These are phyloP conservation scores for Conus betulinus DNA, from an alignment of 1,140 invertebrate species.

Conservation along the genomic window DNA sequence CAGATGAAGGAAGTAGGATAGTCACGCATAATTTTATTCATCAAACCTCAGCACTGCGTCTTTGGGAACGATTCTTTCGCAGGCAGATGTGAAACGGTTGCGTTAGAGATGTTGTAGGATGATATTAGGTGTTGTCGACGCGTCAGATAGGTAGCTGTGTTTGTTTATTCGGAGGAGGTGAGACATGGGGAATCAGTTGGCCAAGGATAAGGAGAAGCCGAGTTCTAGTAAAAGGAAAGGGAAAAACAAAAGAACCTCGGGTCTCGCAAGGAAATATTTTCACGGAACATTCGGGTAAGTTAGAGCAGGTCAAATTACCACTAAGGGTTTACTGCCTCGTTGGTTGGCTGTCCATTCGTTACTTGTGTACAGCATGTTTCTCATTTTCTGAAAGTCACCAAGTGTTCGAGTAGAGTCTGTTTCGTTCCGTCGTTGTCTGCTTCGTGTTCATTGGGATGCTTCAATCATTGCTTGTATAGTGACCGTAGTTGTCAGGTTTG, in stretches of 20 bases:
- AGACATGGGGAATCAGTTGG: conserved; percentile 59
- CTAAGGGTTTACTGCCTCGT: not conserved
- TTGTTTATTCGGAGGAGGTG: conserved; percentile 18
- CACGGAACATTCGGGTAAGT: conserved; percentile 49
- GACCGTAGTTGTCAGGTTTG: no score
- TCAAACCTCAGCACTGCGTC: not conserved
- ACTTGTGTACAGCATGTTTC: not conserved
- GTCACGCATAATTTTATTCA: conserved; percentile 34
- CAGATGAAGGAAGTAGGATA: conserved; percentile 56
- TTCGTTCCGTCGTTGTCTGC: not conserved
- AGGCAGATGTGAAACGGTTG: conserved; percentile 5
- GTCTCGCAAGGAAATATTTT: conserved; percentile 34
- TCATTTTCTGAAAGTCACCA: not conserved
- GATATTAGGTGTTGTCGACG: conserved; percentile 23
- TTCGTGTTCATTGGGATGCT: not conserved
- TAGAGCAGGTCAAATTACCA: not conserved
- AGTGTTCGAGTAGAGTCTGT: not conserved
- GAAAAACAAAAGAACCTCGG: conserved; percentile 57
- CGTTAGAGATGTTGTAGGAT: conserved; percentile 46
- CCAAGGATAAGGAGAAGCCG: conserved; percentile 48
- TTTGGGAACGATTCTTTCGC: conserved; percentile 25
- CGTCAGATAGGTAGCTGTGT: conserved; percentile 36
- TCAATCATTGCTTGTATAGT: no score
- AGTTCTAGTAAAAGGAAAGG: conserved; percentile 52
- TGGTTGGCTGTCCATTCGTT: not conserved